Evolutionary conservation across 2,888 invertebrate species (phyloP).

Genomic region (Augiades crinisus): DNA sequence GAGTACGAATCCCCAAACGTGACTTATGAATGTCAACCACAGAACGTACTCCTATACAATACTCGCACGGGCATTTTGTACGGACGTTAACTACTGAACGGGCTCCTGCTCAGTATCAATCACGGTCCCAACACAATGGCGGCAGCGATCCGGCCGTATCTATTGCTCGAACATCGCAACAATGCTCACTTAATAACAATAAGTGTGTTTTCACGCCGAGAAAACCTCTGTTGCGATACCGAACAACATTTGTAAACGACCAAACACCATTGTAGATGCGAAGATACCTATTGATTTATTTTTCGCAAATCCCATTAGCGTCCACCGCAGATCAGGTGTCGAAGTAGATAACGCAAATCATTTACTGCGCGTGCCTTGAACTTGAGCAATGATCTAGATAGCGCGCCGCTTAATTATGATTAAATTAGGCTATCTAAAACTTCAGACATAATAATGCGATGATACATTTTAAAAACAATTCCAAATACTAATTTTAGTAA

Average conservation of each 20-base stretch:
- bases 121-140: constrained; percentile 31
- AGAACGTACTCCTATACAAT: no score
- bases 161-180: constrained; percentile 28
- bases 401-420: no score
- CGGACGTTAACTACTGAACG: constrained; percentile 4
- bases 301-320: constrained; percentile 8
- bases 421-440: no score
- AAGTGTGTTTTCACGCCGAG: constrained; percentile 28
- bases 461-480: no score
- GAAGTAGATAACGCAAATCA: no score
- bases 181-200: constrained; percentile 34
- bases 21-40: no score
- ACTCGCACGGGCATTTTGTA: constrained; percentile 35
- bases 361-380: no score
- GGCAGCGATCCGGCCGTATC: constrained; percentile 31
- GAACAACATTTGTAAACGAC: constrained; percentile 25
- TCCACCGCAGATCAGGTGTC: no score
- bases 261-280: constrained; percentile 9
- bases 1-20: no score
- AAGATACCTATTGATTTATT: constrained; percentile 16
- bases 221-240: constrained; percentile 17
- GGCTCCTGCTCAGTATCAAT: constrained; percentile 24
- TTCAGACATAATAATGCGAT: no score
- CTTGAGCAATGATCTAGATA: no score
- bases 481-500: no score